Evolutionary conservation across 2,797 vertebrate genomes (phyloP), one percentile per base, ranked within the genome.

Genomic region (Enteromius mattozi): DNA sequence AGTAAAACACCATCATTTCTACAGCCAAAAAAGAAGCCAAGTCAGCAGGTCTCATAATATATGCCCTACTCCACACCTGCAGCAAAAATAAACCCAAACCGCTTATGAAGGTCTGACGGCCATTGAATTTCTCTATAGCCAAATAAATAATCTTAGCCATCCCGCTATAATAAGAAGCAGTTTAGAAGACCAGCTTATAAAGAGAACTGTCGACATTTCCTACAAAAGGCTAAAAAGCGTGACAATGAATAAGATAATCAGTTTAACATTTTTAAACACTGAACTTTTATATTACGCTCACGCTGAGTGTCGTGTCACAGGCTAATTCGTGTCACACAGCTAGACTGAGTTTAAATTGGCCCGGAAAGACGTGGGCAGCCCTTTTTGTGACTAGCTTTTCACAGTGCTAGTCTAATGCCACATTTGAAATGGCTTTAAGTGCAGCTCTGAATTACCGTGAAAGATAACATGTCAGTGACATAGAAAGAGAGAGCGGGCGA

Each of bases 1-100:
- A 68, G 81, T 84, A 85, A 88, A 87, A 87, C 83, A 80, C 63
- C 81, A 84, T 80, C 40, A 75, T 86, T 86, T 83, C 74, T 61
- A 81, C 78, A 63, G 56, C 72, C 59, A 61, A 86, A 85, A 69
- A 88, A 75, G 49, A 49, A 42, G 68, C 61, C 14, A 27, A 75
- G 78, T 88, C 87, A 88, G 87, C 88, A 85, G 49, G 68, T 84
- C 72, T 66, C 54, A 42, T 33, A 86, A 79, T 21, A 16, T 74
- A 83, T 78, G 78, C 54, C 74, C 81, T 81, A 42, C 40, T 87
- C 51, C 87, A 77, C 72, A 85, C 85, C 80, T 80, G 75, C 66
- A 68, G 72, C 59, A 78, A 84, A 87, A 87, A 82, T 49, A 49
- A 45, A 68, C 13, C 42, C 8, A 3, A 40, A 13, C 51, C 78